Evolutionary conservation across 1,140 invertebrate genomes (phyloP).

Genomic region (Belonocnema kinseyi): DNA sequence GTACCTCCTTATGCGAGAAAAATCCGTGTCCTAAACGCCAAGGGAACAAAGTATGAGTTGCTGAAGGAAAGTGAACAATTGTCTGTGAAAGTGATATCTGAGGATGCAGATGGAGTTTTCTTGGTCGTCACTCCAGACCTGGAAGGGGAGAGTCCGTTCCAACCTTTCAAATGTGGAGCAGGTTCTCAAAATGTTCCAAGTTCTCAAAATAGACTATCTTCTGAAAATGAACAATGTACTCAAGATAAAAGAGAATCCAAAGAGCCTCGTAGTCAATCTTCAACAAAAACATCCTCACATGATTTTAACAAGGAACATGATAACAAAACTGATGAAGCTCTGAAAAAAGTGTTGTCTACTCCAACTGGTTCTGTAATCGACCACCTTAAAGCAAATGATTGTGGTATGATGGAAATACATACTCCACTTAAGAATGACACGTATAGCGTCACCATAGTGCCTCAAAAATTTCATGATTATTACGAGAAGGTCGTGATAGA

Average conservation of each 20-base stretch:
- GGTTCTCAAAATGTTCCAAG: not conserved
- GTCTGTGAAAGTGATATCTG: constrained; percentile 14
- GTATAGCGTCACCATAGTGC: constrained; percentile 45
- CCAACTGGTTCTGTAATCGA: constrained; percentile 15
- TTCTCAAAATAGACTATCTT: not conserved
- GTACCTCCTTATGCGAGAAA: not conserved
- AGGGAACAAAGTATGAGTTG: not conserved
- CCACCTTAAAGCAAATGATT: constrained; percentile 23
- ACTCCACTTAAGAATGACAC: constrained; percentile 32
- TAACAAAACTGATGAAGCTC: constrained; percentile 11
- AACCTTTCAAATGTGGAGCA: not conserved
- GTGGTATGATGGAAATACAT: constrained; percentile 48
- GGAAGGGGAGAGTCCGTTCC: not conserved
- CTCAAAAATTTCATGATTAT: not conserved
- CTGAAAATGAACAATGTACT: not conserved
- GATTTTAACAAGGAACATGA: constrained; percentile 3
- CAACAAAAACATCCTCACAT: not conserved
- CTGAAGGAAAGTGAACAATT: constrained; percentile 11
- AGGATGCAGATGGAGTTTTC: not conserved
- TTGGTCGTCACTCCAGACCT: not conserved
- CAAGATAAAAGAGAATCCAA: not conserved
- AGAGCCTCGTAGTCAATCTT: not conserved
- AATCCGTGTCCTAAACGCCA: not conserved
- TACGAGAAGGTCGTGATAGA: constrained; percentile 43
- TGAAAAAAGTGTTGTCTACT: not conserved